A percentile compares a stretch with the other conserved stretches of the same genome.
phyloP scores from a whole-genome alignment of 2,888 invertebrate genomes.

The Apotomis capreana region DNA sequence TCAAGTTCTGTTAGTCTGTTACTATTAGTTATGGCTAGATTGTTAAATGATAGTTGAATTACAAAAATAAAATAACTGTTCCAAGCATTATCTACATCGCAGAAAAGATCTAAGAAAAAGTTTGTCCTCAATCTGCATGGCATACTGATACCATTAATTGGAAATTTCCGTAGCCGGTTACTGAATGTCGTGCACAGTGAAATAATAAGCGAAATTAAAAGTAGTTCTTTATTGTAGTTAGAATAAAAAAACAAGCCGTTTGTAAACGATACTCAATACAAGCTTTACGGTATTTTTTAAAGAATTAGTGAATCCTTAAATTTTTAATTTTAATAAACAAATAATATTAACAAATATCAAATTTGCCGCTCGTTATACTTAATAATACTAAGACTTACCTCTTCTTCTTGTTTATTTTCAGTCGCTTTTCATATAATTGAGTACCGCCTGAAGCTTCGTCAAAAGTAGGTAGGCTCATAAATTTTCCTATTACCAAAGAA shows the following conservation, averaged over 20 bases:
- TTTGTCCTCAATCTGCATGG: too few relatives aligned
- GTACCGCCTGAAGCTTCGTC: neutral
- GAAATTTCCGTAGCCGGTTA: too few relatives aligned
- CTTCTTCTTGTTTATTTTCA: neutral
- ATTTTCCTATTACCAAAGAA: constrained; percentile 18
- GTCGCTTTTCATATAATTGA: constrained; percentile 8
- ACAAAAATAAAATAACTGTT: too few relatives aligned
- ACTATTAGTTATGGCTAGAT: too few relatives aligned
- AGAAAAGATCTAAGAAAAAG: too few relatives aligned
- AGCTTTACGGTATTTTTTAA: neutral
- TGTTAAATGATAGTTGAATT: too few relatives aligned
- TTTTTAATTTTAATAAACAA: neutral
- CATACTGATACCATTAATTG: too few relatives aligned
- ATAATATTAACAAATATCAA: neutral
- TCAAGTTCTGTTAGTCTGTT: too few relatives aligned
- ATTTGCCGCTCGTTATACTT: constrained; percentile 18
- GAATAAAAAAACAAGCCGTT: neutral
- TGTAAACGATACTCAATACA: neutral
- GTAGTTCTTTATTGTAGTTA: too few relatives aligned
- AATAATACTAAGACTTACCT: constrained; percentile 19
- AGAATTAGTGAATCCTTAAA: neutral
- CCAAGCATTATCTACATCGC: too few relatives aligned
- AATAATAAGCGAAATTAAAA: too few relatives aligned
- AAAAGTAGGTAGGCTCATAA: constrained; percentile 1
- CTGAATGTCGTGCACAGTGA: too few relatives aligned